phyloP scores from a whole-genome alignment of 2,888 invertebrate genomes.

The Xylophagus ater region DNA sequence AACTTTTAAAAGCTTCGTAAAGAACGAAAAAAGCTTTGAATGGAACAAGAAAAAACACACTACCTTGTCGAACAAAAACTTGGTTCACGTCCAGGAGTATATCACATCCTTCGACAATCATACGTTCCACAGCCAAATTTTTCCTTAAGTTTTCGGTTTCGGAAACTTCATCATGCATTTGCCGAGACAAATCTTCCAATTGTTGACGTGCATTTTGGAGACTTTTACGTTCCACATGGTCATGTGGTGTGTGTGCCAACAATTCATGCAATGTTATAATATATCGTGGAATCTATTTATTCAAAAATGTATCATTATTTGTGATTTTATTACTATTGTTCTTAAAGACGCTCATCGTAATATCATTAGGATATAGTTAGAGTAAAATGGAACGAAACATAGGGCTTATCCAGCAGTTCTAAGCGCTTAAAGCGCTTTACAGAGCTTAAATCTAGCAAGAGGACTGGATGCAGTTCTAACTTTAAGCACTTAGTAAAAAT shows the following conservation, averaged over 20 bases:
- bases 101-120: conserved; percentile 91
- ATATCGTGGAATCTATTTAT: conserved; percentile 71
- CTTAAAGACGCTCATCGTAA: no score
- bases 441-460: no score
- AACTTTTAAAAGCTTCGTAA: no score
- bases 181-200: conserved; percentile 64
- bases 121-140: conserved; percentile 81
- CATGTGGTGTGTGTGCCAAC: conserved; percentile 84
- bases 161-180: conserved; percentile 51
- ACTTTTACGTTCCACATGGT: conserved; percentile 84
- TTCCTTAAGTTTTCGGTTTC: conserved; percentile 87
- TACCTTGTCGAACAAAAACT: conserved; percentile 84
- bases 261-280: conserved; percentile 84
- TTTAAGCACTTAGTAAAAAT: no score
- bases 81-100: conserved; percentile 86
- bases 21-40: conserved; percentile 3
- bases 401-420: no score
- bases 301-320: conserved; percentile 3
- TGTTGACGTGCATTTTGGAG: conserved; percentile 79
- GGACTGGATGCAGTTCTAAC: no score
- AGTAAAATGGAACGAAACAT: no score
- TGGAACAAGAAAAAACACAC: conserved; percentile 10
- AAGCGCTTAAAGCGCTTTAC: no score
- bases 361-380: no score
- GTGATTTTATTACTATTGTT: no score